Evolutionary conservation across 2,113 vertebrate genomes (phyloP), one percentile per base, ranked within the genome.

Genomic region (Thunnus thynnus): DNA sequence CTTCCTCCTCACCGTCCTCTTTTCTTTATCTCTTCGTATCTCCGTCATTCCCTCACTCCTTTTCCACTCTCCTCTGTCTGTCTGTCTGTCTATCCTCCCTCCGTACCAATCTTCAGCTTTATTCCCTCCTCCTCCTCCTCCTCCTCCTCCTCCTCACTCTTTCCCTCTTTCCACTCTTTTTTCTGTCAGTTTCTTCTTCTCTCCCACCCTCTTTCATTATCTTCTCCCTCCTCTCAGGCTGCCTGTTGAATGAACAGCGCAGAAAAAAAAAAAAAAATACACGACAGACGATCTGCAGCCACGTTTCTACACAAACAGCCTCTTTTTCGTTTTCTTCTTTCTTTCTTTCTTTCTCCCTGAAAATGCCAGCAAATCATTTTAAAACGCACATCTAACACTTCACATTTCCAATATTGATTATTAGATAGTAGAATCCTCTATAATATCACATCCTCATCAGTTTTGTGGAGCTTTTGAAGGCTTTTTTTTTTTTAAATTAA

Each of bases 221-320:
- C 55, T 27, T 13, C 61, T 8, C 55, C 63, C 48, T 52, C 32
- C 56, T 56, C 69, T 70, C 61, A 1, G 10, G 5, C 70, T 54
- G 62, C 73, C 83, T 86, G 76, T 81, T 86, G 82, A 89, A 84
- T 72, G 56, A 84, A 70, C 7, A 36, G 32, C 32, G 32, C 5
- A 36, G 5, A 4, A 4, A 36, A 36, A 3, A 60, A 52, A 51
- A 54, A 83, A 68, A 51, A 61, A 63, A 56, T 66, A 81, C 17
- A 51, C 47, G 65, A 30, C 0, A 1, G 8, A 18, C 47, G 11
- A 50, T 61, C n/a, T 61, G 54, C n/a, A 41, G 27, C 13, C 14
- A 8, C 5, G 32, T 36, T 36, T 36, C 32, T 36, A 36, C 32
- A 36, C 32, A 36, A 36, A 36, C 32, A 36, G 32, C 32, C 32